Evolutionary conservation across 2,113 vertebrate species (phyloP).

Genomic region (Triplophysa rosa): DNA sequence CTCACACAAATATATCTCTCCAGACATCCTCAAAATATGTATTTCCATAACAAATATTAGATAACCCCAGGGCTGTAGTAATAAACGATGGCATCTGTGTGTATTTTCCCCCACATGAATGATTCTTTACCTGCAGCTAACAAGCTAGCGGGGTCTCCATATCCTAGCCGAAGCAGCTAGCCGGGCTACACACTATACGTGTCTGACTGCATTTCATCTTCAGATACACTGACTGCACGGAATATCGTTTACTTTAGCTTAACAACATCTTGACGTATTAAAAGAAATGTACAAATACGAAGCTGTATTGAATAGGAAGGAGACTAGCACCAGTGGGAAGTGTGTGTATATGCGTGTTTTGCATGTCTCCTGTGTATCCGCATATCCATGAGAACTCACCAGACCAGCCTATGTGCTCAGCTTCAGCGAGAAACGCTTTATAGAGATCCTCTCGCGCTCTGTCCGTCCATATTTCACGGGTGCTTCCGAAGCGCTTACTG

Average conservation of each 20-base stretch:
- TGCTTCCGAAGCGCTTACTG: constrained; percentile 38
- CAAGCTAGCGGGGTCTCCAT: constrained; percentile 21
- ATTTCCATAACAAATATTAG: not conserved
- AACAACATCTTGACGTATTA: not conserved
- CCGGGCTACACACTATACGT: constrained; percentile 10
- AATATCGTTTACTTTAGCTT: not conserved
- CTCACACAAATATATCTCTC: not conserved
- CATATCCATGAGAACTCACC: constrained; percentile 53
- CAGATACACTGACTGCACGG: not conserved
- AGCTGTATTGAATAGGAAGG: not conserved
- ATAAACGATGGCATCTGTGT: not conserved
- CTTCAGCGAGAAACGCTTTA: constrained; percentile 39
- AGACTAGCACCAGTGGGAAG: not conserved
- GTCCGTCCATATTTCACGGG: constrained; percentile 55
- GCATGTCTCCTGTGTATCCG: not conserved
- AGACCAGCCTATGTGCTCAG: constrained; percentile 24
- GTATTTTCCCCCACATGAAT: not conserved
- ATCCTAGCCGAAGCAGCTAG: constrained; percentile 14
- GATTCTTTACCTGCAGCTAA: constrained; percentile 27
- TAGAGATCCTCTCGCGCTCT: constrained; percentile 40
- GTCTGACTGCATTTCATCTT: not conserved
- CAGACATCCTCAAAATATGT: not conserved
- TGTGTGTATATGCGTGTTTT: not conserved
- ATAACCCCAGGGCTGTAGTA: not conserved
- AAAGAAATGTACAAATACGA: not conserved